Evolutionary conservation across 2,888 invertebrate genomes (phyloP).

Genomic region (Syrphus vitripennis): DNA sequence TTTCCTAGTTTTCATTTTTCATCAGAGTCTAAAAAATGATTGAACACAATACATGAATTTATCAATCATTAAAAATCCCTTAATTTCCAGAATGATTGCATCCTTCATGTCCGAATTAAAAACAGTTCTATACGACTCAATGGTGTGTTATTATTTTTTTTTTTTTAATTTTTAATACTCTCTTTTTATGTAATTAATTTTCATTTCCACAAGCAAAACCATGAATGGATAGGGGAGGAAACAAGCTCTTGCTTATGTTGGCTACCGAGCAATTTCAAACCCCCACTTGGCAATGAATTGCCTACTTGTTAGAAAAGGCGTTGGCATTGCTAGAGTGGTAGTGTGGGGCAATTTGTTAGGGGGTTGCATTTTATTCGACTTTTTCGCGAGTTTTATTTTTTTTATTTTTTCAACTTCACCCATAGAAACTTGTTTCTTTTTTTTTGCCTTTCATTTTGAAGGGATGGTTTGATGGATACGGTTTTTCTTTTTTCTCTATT

Average conservation of each 20-base stretch:
- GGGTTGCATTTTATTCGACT: conserved; percentile 28
- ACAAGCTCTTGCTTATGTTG: neutral
- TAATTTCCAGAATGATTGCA: neutral
- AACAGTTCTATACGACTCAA: neutral
- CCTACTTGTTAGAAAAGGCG: conserved; percentile 34
- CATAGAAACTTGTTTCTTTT: neutral
- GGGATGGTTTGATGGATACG: neutral
- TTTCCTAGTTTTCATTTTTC: no score
- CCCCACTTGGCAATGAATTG: conserved; percentile 48
- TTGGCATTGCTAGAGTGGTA: neutral
- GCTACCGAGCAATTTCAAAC: conserved; percentile 32
- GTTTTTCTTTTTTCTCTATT: conserved; percentile 16
- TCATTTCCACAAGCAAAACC: conserved; percentile 12
- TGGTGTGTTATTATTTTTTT: neutral
- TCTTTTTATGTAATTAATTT: conserved; percentile 47
- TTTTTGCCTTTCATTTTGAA: neutral
- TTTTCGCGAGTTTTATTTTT: neutral
- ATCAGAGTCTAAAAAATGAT: no score
- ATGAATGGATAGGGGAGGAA: neutral
- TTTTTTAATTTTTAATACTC: neutral
- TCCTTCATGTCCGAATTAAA: neutral
- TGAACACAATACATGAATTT: neutral
- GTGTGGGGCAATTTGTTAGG: neutral
- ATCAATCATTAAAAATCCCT: neutral
- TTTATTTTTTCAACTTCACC: neutral